Conservation (phyloP, 2,797 vertebrate species). For the Ibycter americanus region DNA sequence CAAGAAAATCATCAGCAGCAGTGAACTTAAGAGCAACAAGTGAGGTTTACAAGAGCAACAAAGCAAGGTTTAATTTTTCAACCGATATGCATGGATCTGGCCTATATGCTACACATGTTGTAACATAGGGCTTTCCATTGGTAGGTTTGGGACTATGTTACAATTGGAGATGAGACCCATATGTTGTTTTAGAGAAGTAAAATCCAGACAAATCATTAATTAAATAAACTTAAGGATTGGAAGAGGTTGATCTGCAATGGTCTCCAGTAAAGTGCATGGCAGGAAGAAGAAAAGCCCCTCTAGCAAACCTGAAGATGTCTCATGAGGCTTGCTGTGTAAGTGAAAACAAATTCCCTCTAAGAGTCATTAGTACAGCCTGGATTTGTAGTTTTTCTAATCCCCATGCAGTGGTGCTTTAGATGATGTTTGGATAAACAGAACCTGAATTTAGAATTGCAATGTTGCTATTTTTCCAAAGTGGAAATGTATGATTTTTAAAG, state of each 20-base stretch:
- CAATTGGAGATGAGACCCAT: background rate
- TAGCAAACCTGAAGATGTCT: background rate
- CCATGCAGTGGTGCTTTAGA: background rate
- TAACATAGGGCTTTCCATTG: background rate
- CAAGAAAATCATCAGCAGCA: background rate
- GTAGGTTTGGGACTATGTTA: background rate
- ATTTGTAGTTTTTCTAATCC: background rate
- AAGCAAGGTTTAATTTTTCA: background rate
- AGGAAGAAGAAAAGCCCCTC: background rate
- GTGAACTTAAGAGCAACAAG: background rate
- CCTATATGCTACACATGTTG: background rate
- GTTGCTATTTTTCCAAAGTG: background rate
- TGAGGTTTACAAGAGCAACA: too few relatives aligned
- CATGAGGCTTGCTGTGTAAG: fast-evolving
- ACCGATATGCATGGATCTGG: background rate
- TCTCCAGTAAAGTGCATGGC: background rate
- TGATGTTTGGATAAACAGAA: background rate
- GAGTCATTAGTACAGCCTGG: background rate
- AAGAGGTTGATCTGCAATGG: background rate
- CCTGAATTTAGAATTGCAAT: background rate
- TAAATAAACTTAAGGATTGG: background rate
- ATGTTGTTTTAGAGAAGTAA: background rate
- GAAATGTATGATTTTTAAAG: background rate
- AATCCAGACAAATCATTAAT: background rate
- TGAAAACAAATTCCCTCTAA: background rate